Evolutionary conservation across 2,888 invertebrate species (phyloP).

Genomic region (Athalia circularis): DNA sequence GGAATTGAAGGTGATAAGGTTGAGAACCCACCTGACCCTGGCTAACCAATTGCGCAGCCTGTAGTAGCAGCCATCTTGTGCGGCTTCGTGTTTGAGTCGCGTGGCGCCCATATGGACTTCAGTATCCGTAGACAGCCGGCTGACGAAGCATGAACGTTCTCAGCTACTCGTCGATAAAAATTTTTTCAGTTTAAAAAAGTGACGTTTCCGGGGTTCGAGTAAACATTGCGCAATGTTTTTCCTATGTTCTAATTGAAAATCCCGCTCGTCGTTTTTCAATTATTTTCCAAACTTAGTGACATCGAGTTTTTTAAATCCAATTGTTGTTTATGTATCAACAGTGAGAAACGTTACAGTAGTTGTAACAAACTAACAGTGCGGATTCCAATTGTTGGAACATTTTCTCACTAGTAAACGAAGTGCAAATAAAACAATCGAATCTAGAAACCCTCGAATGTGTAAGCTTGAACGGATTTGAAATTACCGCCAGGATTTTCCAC

Average conservation of each 20-base stretch:
- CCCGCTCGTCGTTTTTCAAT: neutral
- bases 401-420: too few species aligned
- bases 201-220: constrained; percentile 25
- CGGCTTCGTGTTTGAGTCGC: constrained; percentile 67
- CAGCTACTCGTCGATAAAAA: constrained; percentile 6
- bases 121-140: constrained; percentile 40
- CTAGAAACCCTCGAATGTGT: too few species aligned
- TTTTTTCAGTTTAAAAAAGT: neutral
- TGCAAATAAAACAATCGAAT: too few species aligned
- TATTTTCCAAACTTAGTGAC: neutral
- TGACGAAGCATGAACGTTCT: constrained; percentile 39
- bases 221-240: neutral
- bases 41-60: constrained; percentile 58
- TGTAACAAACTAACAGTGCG: too few species aligned
- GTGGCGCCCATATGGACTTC: constrained; percentile 57
- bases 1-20: constrained; percentile 47
- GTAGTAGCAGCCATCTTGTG: constrained; percentile 67
- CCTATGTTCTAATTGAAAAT: neutral
- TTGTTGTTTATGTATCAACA: too few species aligned
- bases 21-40: constrained; percentile 57
- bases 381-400: too few species aligned
- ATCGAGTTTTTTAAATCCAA: neutral
- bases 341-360: too few species aligned
- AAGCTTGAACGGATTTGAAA: too few species aligned
- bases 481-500: too few species aligned